These are phyloP conservation scores for Chrysoperla carnea DNA, from an alignment of 1,140 invertebrate genomes.

Conservation along the genomic window DNA sequence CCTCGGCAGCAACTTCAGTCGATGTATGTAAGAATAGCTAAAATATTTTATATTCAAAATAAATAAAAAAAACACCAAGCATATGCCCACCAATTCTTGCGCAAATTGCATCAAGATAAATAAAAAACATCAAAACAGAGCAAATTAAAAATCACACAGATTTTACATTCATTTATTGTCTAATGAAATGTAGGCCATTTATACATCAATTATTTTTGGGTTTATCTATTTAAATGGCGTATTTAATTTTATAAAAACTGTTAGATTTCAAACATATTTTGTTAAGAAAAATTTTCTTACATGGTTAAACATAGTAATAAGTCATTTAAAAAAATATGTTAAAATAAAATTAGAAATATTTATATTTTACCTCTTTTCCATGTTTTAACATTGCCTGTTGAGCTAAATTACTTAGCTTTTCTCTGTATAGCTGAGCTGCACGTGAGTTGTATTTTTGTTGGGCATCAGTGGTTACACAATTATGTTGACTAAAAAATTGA, in stretches of 20 bases:
- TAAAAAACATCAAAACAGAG: too few species aligned
- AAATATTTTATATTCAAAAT: conserved; percentile 4
- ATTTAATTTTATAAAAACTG: too few species aligned
- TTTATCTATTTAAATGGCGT: too few species aligned
- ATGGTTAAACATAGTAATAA: neutral
- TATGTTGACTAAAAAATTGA: conserved; percentile 88
- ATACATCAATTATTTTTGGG: too few species aligned
- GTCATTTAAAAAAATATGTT: neutral
- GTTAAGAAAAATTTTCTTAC: neutral
- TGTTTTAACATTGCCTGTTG: conserved; percentile 75
- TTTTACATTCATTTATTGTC: too few species aligned
- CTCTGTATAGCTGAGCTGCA: conserved; percentile 81
- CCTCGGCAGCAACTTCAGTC: conserved; percentile 25
- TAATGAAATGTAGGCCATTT: too few species aligned
- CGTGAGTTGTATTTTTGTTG: conserved; percentile 97
- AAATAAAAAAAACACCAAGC: too few species aligned
- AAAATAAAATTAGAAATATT: neutral
- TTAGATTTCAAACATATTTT: neutral
- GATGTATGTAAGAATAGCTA: conserved; percentile 41
- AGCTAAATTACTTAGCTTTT: conserved; percentile 64
- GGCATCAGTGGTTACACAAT: conserved; percentile 77
- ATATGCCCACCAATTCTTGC: too few species aligned
- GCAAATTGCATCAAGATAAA: too few species aligned
- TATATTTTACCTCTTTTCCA: conserved; percentile 61
- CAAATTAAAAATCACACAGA: too few species aligned